Evolutionary conservation across 2,797 vertebrate species (phyloP).

Genomic region (Sebastes minor): DNA sequence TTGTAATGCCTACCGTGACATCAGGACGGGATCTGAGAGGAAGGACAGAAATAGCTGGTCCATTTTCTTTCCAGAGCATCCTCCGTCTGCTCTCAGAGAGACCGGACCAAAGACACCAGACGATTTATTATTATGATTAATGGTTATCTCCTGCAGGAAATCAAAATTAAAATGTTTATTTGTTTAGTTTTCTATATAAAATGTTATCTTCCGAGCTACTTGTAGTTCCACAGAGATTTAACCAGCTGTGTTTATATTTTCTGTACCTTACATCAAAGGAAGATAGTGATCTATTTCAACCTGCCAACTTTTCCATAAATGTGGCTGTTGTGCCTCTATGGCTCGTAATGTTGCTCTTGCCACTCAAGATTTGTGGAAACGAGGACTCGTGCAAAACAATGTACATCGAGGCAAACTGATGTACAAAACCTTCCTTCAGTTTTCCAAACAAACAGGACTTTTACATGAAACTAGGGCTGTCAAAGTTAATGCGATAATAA

Average conservation of each 20-base stretch:
- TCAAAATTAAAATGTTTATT: background rate
- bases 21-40: conserved; percentile 19
- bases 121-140: background rate
- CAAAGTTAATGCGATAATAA: no score
- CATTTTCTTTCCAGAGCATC: conserved; percentile 17
- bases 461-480: background rate
- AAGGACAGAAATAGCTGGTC: conserved; percentile 34
- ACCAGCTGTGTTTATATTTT: background rate
- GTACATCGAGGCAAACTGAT: background rate
- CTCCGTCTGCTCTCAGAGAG: background rate
- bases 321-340: background rate
- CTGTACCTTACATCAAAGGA: background rate
- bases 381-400: background rate
- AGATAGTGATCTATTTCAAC: background rate
- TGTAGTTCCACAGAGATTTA: background rate
- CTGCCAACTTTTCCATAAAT: background rate
- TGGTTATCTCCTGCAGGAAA: background rate
- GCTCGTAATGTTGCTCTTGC: background rate
- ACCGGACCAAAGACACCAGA: background rate
- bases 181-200: background rate
- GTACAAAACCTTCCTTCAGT: background rate
- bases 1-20: conserved; percentile 10
- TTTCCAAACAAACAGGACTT: background rate
- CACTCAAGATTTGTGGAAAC: background rate
- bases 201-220: background rate